Conservation (phyloP, 1,140 invertebrate species). For the Pseudoatta argentina region DNA sequence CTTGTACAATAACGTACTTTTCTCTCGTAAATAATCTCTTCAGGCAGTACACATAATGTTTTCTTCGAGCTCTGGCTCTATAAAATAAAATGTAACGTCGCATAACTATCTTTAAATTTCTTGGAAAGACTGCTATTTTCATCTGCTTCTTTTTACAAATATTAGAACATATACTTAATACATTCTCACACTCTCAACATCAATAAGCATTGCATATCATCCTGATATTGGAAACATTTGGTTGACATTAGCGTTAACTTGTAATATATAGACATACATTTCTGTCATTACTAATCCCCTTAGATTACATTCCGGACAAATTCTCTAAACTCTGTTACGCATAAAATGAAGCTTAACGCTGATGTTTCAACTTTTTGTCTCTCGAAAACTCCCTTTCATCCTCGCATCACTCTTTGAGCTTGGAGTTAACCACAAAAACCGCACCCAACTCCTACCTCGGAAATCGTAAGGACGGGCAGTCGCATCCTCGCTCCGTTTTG, state of each 20-base stretch:
- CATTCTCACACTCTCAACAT: not conserved
- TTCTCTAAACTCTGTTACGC: not conserved
- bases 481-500: conserved; percentile 9
- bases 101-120: not conserved
- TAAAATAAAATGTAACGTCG: conserved; percentile 20
- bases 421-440: conserved; percentile 53
- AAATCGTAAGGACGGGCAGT: conserved; percentile 4
- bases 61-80: conserved; percentile 32
- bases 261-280: conserved; percentile 27
- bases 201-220: not conserved
- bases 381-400: not conserved
- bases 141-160: not conserved
- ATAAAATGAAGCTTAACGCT: not conserved
- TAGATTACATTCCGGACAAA: not conserved
- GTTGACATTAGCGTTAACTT: conserved; percentile 1
- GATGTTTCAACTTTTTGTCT: not conserved
- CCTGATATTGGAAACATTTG: not conserved
- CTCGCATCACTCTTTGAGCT: too few relatives aligned
- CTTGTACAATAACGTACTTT: conserved; percentile 39
- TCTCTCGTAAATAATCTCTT: conserved; percentile 42
- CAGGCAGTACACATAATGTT: conserved; percentile 15
- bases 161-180: not conserved
- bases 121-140: not conserved
- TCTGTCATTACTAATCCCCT: conserved; percentile 44
- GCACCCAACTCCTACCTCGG: conserved; percentile 41